Conservation (phyloP, 2,797 vertebrate species). For the Cyprinella venusta region DNA sequence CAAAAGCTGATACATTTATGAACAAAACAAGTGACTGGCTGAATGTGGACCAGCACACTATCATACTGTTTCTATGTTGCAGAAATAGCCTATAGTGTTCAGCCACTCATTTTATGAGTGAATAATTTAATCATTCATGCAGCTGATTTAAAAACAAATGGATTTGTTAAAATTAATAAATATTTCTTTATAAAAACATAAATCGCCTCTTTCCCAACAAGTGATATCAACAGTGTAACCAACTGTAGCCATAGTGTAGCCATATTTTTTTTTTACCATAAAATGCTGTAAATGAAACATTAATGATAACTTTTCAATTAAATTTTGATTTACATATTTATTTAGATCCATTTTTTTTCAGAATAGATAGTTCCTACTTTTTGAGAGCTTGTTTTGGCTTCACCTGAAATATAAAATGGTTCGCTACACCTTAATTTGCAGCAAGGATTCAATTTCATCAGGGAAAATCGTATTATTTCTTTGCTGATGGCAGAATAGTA, state of each 20-base stretch:
- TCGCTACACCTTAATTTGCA: slow-evolving; percentile 11
- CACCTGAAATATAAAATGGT: neutral
- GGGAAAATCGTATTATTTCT: neutral
- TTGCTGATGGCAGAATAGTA: neutral
- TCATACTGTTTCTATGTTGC: neutral
- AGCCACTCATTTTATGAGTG: neutral
- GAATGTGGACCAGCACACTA: neutral
- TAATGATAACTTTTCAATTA: neutral
- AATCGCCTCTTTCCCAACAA: neutral
- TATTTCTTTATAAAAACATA: neutral
- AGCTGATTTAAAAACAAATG: neutral
- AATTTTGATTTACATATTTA: neutral
- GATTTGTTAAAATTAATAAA: neutral
- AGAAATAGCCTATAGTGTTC: neutral
- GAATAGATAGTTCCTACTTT: neutral
- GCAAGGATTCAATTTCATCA: slow-evolving; percentile 1
- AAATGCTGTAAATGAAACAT: neutral
- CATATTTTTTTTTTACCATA: neutral
- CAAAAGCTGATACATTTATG: neutral
- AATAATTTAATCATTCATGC: neutral
- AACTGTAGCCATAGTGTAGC: neutral
- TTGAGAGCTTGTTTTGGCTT: neutral
- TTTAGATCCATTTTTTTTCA: neutral
- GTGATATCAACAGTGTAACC: neutral
- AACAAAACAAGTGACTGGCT: neutral